Conservation (phyloP, 2,888 invertebrate species). For the Phortica okadai region DNA sequence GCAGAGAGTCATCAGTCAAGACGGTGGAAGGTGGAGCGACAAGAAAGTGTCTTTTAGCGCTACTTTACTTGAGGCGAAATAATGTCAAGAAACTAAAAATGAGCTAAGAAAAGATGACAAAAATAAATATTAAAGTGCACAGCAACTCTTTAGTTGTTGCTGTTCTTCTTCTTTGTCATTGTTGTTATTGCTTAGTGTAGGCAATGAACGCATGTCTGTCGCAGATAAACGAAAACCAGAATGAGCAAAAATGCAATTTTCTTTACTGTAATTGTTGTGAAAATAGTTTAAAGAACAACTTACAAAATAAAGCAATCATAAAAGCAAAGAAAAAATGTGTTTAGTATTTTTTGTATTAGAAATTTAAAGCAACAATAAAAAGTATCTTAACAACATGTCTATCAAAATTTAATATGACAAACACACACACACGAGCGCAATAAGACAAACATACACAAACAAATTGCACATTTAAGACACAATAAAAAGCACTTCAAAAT, state of each 20-base stretch:
- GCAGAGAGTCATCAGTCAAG: neutral
- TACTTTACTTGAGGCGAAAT: slow-evolving; percentile 23
- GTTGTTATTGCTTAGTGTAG: neutral
- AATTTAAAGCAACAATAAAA: too few species aligned
- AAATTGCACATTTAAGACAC: slow-evolving; percentile 18
- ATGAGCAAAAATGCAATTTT: slow-evolving; percentile 18
- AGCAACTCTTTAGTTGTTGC: neutral
- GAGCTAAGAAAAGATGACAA: slow-evolving; percentile 1
- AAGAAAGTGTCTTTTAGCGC: slow-evolving; percentile 1
- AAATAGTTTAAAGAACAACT: neutral
- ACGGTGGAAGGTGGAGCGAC: neutral
- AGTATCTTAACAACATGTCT: too few species aligned
- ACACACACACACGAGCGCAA: neutral
- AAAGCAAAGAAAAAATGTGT: neutral
- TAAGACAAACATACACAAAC: slow-evolving; percentile 13
- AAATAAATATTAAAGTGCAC: slow-evolving; percentile 14
- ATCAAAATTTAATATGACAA: too few species aligned
- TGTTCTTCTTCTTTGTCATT: neutral
- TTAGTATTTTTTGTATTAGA: too few species aligned
- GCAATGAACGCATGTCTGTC: slow-evolving; percentile 15
- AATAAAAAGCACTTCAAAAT: slow-evolving; percentile 23
- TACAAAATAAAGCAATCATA: neutral
- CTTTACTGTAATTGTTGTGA: slow-evolving; percentile 4
- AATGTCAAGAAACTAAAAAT: slow-evolving; percentile 2
- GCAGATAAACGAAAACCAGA: slow-evolving; percentile 8